Base-by-base conservation (phyloP, 2,888 invertebrate species). In the Penaeus monodon region DNA sequence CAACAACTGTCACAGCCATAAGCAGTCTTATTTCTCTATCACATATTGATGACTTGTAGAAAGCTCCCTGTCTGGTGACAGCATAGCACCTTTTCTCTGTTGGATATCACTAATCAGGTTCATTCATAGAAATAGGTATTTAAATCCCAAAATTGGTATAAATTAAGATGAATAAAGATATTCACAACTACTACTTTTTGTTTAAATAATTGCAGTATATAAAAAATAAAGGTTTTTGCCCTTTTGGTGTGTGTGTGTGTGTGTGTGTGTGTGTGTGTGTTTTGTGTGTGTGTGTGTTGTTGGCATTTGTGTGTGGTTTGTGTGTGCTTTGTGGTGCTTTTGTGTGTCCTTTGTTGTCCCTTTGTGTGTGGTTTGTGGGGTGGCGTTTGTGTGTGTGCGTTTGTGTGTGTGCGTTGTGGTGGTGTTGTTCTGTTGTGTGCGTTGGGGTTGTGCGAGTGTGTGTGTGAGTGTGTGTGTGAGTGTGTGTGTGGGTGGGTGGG, bases 1-100 rank as follows among this genome's bases (percentile, higher is more conserved):
- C 27, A 63, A 64, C 17, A 33, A 64, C 79, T 63, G 66, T 81
- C 81, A 81, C 81, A 81, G 81, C 81, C 81, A 27, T 70, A 27
- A 22, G 49, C 44, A 81, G 33, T 68, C 81, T 38, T 49, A 33
- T 68, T 68, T 81, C 49, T 70, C 20, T 70, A 81, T 81, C 81
- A 81, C 81, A 81, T 57, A 17, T 57, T 57, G 57, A 57, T 14
- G 57, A 57, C 57, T 57, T 57, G 57, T 57, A 57, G 57, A 81
- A n/a, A 70, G 33, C 22, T 68, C 27, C 68, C 38, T 44, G 44
- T 77, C 44, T 57, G 27, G 49, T 77, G 44, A 44, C 49, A 27
- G 49, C 49, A 57, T 57, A 77, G 77, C 77, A 77, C 77, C 77
- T 77, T 20, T 77, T 77, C 49, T 29, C 49, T 73, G 73, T n/a